Base-by-base conservation (phyloP, 2,797 vertebrate species). In the Apogon hyalosoma region DNA sequence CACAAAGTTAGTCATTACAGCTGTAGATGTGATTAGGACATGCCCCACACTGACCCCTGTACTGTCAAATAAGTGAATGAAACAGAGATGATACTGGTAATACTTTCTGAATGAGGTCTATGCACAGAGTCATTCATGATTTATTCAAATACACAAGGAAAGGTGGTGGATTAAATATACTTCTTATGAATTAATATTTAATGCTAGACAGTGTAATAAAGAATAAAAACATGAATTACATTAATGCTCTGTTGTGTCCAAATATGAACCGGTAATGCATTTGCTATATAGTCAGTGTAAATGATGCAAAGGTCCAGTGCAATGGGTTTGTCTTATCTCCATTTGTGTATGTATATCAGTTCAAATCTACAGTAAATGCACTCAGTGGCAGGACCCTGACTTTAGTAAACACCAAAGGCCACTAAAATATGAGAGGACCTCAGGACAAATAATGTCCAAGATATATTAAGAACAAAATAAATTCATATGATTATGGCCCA, bases 1-100 rank as follows among this genome's bases (percentile, higher is more conserved):
- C 75, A 89, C 9, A 84, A 91, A 83, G 89, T 90, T 90, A 90
- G 86, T 77, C 80, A 87, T 88, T 91, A 69, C 49, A 86, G 75
- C 73, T 54, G 77, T 45, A 66, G 71, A 77, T 66, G 57, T 52
- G 79, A 87, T 87, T 85, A 79, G 85, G 77, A 87, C 87, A 80
- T 57, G 46, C 69, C 82, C 81, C 68, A 42, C 86, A 83, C 80
- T 68, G 47, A 73, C 39, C 65, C 43, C 75, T 43, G 18, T 18
- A 51, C 31, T 15, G 63, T 55, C 18, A 57, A 73, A 71, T 42
- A 7, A n/a, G 57, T 51, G 59, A 78, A 83, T 71, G 15, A 55
- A 70, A 54, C 38, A 51, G n/a, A 53, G 64, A 50, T 53, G 19
- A 14, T 52, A 47, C 6, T 3, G 6, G 5, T 0, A 59, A 49